A percentile compares a stretch with the other conserved stretches of the same genome.
Evolutionary conservation across 2,888 invertebrate species (phyloP).

Genomic region (Lamproptera curius): DNA sequence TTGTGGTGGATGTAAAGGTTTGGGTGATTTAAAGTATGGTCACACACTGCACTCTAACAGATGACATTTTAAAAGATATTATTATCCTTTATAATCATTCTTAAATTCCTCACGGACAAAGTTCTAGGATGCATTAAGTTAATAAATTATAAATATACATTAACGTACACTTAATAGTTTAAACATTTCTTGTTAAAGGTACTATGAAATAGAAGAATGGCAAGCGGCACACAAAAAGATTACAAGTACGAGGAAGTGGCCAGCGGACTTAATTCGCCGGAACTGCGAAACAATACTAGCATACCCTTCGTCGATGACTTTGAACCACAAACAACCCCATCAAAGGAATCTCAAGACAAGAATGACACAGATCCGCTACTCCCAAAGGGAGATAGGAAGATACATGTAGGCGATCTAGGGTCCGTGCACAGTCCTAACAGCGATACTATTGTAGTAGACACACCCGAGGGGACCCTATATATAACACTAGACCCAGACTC

Average conservation of each 20-base stretch:
- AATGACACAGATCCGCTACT: constrained; percentile 26
- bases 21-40: too few species aligned
- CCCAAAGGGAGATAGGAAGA: constrained; percentile 30
- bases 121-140: too few species aligned
- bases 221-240: constrained; percentile 32
- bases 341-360: constrained; percentile 34
- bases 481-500: constrained; percentile 65
- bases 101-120: too few species aligned
- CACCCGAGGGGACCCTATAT: constrained; percentile 68
- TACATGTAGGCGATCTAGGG: constrained; percentile 60
- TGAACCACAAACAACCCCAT: constrained; percentile 30
- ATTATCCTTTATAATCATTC: too few species aligned
- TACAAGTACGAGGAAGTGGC: constrained; percentile 40
- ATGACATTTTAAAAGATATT: too few species aligned
- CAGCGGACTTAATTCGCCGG: constrained; percentile 62
- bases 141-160: too few species aligned
- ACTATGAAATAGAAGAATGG: constrained; percentile 59
- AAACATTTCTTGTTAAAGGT: too few species aligned
- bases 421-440: constrained; percentile 57
- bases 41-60: too few species aligned
- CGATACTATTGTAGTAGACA: constrained; percentile 68
- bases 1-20: too few species aligned
- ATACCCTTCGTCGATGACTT: constrained; percentile 54
- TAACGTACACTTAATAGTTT: too few species aligned
- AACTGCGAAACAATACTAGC: constrained; percentile 38